phyloP scores from a whole-genome alignment of 2,797 vertebrate species.

The Pantherophis vulpinus region DNA sequence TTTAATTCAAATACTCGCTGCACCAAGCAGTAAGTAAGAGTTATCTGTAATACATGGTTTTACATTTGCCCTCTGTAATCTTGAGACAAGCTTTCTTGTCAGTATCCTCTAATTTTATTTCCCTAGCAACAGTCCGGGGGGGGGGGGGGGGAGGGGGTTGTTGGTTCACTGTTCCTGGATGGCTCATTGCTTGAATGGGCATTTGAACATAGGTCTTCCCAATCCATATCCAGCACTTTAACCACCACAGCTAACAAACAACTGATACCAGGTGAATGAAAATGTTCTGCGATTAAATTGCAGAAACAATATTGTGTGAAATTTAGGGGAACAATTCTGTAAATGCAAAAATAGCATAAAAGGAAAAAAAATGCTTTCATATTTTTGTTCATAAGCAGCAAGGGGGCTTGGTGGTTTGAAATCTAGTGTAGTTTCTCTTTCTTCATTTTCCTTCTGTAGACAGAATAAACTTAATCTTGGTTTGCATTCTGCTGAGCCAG shows the following conservation, averaged over 20 bases:
- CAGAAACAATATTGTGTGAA: not conserved
- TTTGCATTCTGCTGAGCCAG: not conserved
- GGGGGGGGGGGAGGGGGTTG: not conserved
- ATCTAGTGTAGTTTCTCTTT: not conserved
- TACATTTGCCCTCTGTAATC: not conserved
- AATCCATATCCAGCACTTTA: not conserved
- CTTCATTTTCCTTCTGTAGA: not conserved
- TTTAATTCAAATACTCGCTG: not conserved
- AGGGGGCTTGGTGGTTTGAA: not conserved
- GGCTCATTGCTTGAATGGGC: not conserved
- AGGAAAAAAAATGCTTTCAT: not conserved
- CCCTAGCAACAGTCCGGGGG: not conserved
- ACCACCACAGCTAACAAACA: not conserved
- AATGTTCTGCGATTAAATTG: not conserved
- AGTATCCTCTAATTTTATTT: not conserved
- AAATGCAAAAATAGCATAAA: not conserved
- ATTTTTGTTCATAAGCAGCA: slow-evolving; percentile 11
- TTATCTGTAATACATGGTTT: not conserved
- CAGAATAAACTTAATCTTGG: not conserved
- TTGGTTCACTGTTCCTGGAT: not conserved
- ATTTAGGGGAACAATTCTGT: not conserved
- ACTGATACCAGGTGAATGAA: not conserved
- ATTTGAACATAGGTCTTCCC: not conserved
- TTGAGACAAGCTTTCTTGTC: not conserved
- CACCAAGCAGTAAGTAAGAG: not conserved